Percentiles rank a stretch among this genome's conserved stretches.
phyloP scores from a whole-genome alignment of 1,140 invertebrate genomes.

The Nilaparvata lugens region DNA sequence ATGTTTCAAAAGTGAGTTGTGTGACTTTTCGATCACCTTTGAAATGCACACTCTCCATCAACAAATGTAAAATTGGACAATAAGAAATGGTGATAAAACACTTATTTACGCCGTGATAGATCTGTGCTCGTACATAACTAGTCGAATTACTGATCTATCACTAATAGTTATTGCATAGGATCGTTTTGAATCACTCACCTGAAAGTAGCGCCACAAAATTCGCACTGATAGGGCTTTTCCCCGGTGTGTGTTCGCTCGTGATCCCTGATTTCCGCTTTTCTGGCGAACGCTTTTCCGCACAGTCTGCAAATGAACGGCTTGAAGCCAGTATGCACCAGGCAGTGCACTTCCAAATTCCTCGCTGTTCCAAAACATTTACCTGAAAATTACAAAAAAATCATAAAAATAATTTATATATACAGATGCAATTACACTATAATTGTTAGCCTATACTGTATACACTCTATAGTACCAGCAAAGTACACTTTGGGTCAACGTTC shows the following conservation, averaged over 20 bases:
- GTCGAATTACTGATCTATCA: not conserved
- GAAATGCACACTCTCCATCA: too few relatives aligned
- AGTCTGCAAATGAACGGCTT: slow-evolving; percentile 58
- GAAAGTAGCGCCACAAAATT: slow-evolving; percentile 65
- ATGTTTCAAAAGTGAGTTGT: too few relatives aligned
- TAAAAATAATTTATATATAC: not conserved
- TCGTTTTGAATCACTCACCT: slow-evolving; percentile 33
- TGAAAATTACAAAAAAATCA: slow-evolving; percentile 27
- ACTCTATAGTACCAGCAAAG: too few relatives aligned
- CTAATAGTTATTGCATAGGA: not conserved
- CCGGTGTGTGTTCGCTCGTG: slow-evolving; percentile 76
- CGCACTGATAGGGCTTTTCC: slow-evolving; percentile 76
- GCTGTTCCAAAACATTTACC: slow-evolving; percentile 64
- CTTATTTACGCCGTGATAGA: too few relatives aligned
- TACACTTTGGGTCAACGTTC: too few relatives aligned
- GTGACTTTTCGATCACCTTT: too few relatives aligned
- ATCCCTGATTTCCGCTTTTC: slow-evolving; percentile 63
- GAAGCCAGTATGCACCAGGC: slow-evolving; percentile 56
- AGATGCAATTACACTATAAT: not conserved
- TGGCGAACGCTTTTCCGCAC: slow-evolving; percentile 65
- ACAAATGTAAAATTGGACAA: too few relatives aligned
- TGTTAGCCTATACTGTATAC: not conserved
- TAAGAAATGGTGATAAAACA: too few relatives aligned
- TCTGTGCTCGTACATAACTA: not conserved
- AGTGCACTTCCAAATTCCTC: slow-evolving; percentile 67